Evolutionary conservation across 2,888 invertebrate species (phyloP).

Genomic region (Phragmatobia fuliginosa): DNA sequence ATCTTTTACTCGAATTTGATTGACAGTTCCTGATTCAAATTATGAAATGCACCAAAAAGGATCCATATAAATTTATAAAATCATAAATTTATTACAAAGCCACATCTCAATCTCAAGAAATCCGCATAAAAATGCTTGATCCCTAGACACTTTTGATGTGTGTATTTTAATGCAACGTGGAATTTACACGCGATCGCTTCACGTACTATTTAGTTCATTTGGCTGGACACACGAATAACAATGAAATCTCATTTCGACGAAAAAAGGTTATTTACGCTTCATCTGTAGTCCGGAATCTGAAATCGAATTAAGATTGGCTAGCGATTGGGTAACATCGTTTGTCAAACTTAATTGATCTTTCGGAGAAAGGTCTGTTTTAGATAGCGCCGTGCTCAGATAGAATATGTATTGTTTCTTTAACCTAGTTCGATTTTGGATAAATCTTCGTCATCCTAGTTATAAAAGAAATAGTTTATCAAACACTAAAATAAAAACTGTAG

Average conservation of each 20-base stretch:
- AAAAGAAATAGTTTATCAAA: conserved; percentile 1
- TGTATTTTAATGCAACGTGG: conserved; percentile 63
- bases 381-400: conserved; percentile 24
- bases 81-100: too few relatives aligned
- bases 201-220: conserved; percentile 58
- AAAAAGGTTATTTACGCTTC: conserved; percentile 35
- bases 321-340: conserved; percentile 36
- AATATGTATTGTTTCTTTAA: conserved; percentile 28
- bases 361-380: conserved; percentile 38
- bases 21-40: too few relatives aligned
- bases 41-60: too few relatives aligned
- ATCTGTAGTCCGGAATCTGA: conserved; percentile 36
- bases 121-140: too few relatives aligned
- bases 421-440: conserved; percentile 16
- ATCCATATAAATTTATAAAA: too few relatives aligned
- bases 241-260: conserved; percentile 27
- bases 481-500: background rate
- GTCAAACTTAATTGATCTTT: conserved; percentile 46
- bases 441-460: background rate
- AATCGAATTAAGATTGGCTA: conserved; percentile 48
- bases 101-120: too few relatives aligned
- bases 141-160: too few relatives aligned
- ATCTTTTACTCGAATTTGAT: too few relatives aligned
- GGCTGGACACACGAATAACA: conserved; percentile 28
- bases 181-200: conserved; percentile 56